Evolutionary conservation across 2,888 invertebrate genomes (phyloP).

Genomic region (Torymus auratus): DNA sequence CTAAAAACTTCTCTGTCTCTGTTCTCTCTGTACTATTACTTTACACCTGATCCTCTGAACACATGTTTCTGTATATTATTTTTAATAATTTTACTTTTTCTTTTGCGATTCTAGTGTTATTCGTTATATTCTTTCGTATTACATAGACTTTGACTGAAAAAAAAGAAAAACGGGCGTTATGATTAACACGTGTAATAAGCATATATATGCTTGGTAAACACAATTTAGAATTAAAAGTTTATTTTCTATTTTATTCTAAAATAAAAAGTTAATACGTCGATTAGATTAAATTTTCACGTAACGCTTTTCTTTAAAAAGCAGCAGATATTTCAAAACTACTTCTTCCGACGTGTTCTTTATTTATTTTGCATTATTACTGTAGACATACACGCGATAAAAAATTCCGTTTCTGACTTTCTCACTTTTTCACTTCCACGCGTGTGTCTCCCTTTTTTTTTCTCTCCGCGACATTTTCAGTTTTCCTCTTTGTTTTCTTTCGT

Average conservation of each 20-base stretch:
- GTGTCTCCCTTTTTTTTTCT: conserved; percentile 8
- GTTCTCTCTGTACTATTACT: conserved; percentile 54
- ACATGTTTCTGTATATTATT: background rate
- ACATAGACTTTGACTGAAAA: too few species aligned
- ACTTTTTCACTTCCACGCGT: conserved; percentile 25
- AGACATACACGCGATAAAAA: conserved; percentile 20
- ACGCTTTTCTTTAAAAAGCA: too few species aligned
- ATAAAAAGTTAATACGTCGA: too few species aligned
- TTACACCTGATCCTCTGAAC: background rate
- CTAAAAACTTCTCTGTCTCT: conserved; percentile 56
- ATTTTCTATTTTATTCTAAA: too few species aligned
- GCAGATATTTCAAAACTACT: background rate
- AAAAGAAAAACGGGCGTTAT: too few species aligned
- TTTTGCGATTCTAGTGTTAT: too few species aligned
- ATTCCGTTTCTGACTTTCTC: conserved; percentile 51
- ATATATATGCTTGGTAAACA: too few species aligned
- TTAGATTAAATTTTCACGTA: too few species aligned
- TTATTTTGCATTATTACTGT: conserved; percentile 36
- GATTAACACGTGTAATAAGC: too few species aligned
- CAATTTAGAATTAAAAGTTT: too few species aligned
- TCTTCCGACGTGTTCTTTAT: conserved; percentile 3
- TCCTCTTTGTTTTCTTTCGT: conserved; percentile 41
- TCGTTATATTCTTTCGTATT: too few species aligned
- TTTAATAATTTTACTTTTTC: too few species aligned
- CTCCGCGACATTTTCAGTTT: conserved; percentile 31